Evolutionary conservation across 2,888 invertebrate genomes (phyloP).

Genomic region (Apamea monoglypha): DNA sequence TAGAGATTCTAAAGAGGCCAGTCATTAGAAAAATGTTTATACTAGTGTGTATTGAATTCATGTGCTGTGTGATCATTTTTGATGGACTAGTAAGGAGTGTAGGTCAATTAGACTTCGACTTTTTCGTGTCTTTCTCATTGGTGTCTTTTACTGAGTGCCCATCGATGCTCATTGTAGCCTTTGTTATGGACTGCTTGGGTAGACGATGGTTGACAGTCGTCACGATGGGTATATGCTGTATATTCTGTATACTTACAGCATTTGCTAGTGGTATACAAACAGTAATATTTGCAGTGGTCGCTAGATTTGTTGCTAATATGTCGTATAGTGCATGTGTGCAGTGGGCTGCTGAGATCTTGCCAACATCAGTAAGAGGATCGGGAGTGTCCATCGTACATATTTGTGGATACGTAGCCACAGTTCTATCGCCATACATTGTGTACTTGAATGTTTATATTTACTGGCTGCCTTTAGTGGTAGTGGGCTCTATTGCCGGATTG

Average conservation of each 20-base stretch:
- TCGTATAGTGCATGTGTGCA: constrained; percentile 74
- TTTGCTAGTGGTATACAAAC: constrained; percentile 73
- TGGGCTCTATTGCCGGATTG: constrained; percentile 43
- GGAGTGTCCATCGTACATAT: constrained; percentile 78
- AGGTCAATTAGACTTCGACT: constrained; percentile 77
- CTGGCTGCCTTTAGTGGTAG: constrained; percentile 59
- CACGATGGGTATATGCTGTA: constrained; percentile 70
- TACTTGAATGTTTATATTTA: constrained; percentile 55
- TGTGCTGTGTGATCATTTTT: constrained; percentile 77
- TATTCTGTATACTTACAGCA: constrained; percentile 74
- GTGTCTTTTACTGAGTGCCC: constrained; percentile 80
- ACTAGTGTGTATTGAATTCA: constrained; percentile 73
- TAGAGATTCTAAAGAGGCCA: constrained; percentile 77
- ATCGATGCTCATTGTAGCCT: constrained; percentile 76
- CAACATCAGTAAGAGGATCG: constrained; percentile 78
- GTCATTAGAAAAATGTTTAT: constrained; percentile 75
- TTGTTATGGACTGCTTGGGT: constrained; percentile 78
- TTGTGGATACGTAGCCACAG: constrained; percentile 75
- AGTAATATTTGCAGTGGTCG: constrained; percentile 75
- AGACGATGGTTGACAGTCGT: constrained; percentile 76
- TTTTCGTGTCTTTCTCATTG: constrained; percentile 79
- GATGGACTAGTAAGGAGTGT: constrained; percentile 78
- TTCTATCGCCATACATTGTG: constrained; percentile 74
- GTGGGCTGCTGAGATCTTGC: constrained; percentile 79
- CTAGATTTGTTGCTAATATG: constrained; percentile 80